Evolutionary conservation across 1,140 invertebrate genomes (phyloP).

Genomic region (Copidosoma floridanum): DNA sequence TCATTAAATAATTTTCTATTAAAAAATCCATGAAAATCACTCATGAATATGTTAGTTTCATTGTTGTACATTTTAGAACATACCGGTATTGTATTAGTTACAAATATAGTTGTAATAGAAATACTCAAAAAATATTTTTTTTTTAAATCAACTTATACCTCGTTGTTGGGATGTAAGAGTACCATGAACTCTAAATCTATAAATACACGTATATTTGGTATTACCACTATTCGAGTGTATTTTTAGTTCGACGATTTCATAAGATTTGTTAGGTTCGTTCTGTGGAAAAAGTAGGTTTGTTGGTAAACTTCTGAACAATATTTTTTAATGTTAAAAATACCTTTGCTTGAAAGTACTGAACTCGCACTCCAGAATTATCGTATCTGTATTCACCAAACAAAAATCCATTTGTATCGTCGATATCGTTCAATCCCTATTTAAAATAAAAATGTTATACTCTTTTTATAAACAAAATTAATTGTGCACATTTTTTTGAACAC

Average conservation of each 20-base stretch:
- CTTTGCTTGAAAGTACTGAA: slow-evolving; percentile 71
- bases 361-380: slow-evolving; percentile 60
- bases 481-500: neutral
- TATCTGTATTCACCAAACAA: slow-evolving; percentile 69
- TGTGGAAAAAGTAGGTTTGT: slow-evolving; percentile 29
- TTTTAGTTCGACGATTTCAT: slow-evolving; percentile 55
- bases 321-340: slow-evolving; percentile 41
- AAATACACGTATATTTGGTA: slow-evolving; percentile 58
- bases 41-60: too few relatives aligned
- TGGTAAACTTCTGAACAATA: neutral
- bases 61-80: too few relatives aligned
- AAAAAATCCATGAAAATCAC: too few relatives aligned
- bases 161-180: too few relatives aligned
- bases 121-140: too few relatives aligned
- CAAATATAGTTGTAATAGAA: too few relatives aligned
- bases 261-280: slow-evolving; percentile 39
- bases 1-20: too few relatives aligned
- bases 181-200: slow-evolving; percentile 56
- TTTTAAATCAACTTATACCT: too few relatives aligned
- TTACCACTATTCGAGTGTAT: slow-evolving; percentile 59
- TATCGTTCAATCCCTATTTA: slow-evolving; percentile 64
- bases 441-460: too few relatives aligned
- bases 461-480: neutral
- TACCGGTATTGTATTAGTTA: too few relatives aligned
- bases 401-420: slow-evolving; percentile 60